Evolutionary conservation across 2,113 vertebrate species (phyloP), one percentile per base, ranked within the genome.

Genomic region (Motacilla tschutschensis): DNA sequence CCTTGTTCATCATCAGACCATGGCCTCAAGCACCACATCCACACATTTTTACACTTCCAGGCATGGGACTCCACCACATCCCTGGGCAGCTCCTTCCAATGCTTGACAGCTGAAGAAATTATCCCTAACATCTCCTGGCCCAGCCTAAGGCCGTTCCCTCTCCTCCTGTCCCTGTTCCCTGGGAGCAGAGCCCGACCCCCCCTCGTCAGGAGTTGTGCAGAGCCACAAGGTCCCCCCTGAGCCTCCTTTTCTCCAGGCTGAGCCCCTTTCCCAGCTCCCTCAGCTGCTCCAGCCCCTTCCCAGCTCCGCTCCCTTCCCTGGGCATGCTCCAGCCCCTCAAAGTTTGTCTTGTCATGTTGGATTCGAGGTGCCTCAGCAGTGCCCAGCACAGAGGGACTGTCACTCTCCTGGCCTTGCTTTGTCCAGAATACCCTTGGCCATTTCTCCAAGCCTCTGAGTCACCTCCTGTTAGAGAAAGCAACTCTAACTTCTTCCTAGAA

Each of bases 141-240:
- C 19, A 60, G 41, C 6, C 0, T 16, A 19, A 60, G 46, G 46
- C 38, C 0, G 0, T 31, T 67, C 15, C 33, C 38, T 53, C 28
- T 59, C 7, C 2, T 71, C 35, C 35, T 64, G 25, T 38, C 15
- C 53, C n/a, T 66, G 44, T 43, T 50, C 25, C 44, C 33, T 33
- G 38, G 8, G 10, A 53, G 16, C 46, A 84, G 4, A 59, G 46
- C 19, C 54, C 0, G 0, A 33, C 3, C 1, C 5, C 6, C 21
- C 17, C 48, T 33, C n/a, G 67, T 1, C 47, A 84, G 20, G 29
- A 40, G 3, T 1, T 47, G 47, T 33, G 48, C 19, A 60, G 40
- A 77, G 41, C 6, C 20, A 67, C 0, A 29, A 21, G 5, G 10
- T 1, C 6, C 14, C 44, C 5, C 40, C 55, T 35, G 31, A 55